Conservation (phyloP, 2,797 vertebrate species). For the Pangasius mekongensis region DNA sequence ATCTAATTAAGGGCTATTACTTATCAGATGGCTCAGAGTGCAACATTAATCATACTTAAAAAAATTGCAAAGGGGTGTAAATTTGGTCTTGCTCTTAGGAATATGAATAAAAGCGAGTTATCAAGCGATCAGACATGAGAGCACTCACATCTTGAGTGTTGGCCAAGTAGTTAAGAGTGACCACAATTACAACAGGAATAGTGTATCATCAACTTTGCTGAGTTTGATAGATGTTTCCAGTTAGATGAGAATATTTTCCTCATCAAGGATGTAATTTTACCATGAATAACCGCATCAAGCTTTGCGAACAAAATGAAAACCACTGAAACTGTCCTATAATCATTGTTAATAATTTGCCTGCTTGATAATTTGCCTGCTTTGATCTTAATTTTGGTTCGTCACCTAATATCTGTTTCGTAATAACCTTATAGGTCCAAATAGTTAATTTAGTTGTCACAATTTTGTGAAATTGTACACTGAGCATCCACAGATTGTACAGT, state of each 20-base stretch:
- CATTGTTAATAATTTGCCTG: not conserved
- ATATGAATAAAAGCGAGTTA: slow-evolving; percentile 17
- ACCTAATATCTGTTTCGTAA: not conserved
- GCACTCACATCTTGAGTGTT: slow-evolving; percentile 32
- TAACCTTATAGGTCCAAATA: not conserved
- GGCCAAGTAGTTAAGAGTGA: slow-evolving; percentile 3
- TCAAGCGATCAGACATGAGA: slow-evolving; percentile 21
- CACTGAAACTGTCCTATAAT: slow-evolving; percentile 5
- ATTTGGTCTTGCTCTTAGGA: slow-evolving; percentile 20
- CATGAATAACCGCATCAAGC: not conserved
- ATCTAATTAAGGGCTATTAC: slow-evolving; percentile 31
- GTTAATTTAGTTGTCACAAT: not conserved
- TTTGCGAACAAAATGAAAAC: not conserved
- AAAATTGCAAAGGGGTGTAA: slow-evolving; percentile 23
- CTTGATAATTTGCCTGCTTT: not conserved
- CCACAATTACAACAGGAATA: slow-evolving; percentile 10
- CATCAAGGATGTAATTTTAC: not conserved
- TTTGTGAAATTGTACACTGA: not conserved
- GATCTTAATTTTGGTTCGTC: not conserved
- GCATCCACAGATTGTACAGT: not conserved
- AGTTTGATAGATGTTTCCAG: slow-evolving; percentile 11
- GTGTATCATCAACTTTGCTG: slow-evolving; percentile 19
- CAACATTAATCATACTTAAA: slow-evolving; percentile 31
- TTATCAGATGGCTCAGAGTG: slow-evolving; percentile 32
- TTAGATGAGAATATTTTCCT: slow-evolving; percentile 3